These are phyloP conservation scores for Notodonta dromedarius DNA, from an alignment of 2,888 invertebrate species.

Conservation along the genomic window DNA sequence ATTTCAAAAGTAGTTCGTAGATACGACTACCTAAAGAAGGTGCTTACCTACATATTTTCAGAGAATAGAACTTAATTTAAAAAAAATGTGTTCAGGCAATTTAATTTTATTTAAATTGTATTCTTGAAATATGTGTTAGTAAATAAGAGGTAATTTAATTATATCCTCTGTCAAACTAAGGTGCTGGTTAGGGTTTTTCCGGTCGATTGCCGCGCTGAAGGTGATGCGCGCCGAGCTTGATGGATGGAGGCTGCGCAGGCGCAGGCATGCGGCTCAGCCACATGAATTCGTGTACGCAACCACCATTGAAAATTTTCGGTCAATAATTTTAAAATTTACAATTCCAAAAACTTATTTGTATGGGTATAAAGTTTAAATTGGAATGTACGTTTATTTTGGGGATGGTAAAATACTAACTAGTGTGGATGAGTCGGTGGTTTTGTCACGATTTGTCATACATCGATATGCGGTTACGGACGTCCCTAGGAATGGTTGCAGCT, in stretches of 20 bases:
- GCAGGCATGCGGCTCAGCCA: constrained; percentile 69
- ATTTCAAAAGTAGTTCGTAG: too few species aligned
- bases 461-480: constrained; percentile 70
- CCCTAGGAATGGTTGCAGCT: constrained; percentile 54
- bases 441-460: constrained; percentile 83
- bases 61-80: neutral
- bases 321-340: constrained; percentile 17
- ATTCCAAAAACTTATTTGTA: constrained; percentile 29
- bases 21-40: too few species aligned
- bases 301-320: constrained; percentile 50
- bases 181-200: constrained; percentile 68
- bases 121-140: neutral
- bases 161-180: constrained; percentile 45
- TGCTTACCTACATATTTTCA: too few species aligned
- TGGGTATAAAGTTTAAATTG: constrained; percentile 44
- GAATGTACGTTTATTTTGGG: constrained; percentile 10
- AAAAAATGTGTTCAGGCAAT: neutral
- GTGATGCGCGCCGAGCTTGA: constrained; percentile 80
- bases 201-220: constrained; percentile 75
- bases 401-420: constrained; percentile 41
- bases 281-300: constrained; percentile 65
- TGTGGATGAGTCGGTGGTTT: constrained; percentile 78
- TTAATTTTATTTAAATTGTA: too few species aligned
- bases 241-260: constrained; percentile 76
- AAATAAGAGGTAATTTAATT: constrained; percentile 27